Base-by-base conservation (phyloP, 2,888 invertebrate species). In the Papilio protenor region DNA sequence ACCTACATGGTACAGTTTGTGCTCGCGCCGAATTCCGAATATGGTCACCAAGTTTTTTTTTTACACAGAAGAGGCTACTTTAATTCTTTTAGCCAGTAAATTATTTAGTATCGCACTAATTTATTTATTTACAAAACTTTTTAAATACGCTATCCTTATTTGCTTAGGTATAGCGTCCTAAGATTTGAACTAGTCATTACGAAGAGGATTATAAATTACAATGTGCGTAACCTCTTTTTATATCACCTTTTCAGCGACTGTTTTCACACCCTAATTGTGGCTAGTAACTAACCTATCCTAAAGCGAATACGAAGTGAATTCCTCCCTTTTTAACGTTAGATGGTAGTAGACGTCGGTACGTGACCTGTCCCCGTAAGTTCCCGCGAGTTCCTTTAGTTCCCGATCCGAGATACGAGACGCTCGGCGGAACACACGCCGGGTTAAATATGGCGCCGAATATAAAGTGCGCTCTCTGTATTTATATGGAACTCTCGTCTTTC, bases 361-460 rank as follows among this genome's bases (percentile, higher is more conserved):
- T 76, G 76, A 82, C 77, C 61, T 61, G 77, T 78, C 57, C 72
- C 61, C 70, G 77, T 80, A 76, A 77, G 75, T 81, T 81, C 81
- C 79, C 79, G 78, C 10, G 66, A 57, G 57, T 57, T 57, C 57
- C 61, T n/a, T 27, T n/a, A 66, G 66, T 66, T 66, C 81, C 79
- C 79, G 78, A 79, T 81, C 77, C 77, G 71, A 81, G 80, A 75
- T 75, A 77, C 79, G 79, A 78, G 78, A 79, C 83, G 82, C 80
- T 81, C 79, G 66, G 73, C 78, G 77, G 80, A 83, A 84, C 83
- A 81, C 81, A 81, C 80, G 81, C 64, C 72, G 72, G 66, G 84
- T 84, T 84, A 84, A 85, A 84, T 84, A 85, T 86, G 82, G 81
- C 81, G 82, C 82, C 82, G 84, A 87, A 87, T 87, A 85, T 81